phyloP scores from a whole-genome alignment of 2,797 vertebrate genomes.

The Brachyrhaphis roseni region DNA sequence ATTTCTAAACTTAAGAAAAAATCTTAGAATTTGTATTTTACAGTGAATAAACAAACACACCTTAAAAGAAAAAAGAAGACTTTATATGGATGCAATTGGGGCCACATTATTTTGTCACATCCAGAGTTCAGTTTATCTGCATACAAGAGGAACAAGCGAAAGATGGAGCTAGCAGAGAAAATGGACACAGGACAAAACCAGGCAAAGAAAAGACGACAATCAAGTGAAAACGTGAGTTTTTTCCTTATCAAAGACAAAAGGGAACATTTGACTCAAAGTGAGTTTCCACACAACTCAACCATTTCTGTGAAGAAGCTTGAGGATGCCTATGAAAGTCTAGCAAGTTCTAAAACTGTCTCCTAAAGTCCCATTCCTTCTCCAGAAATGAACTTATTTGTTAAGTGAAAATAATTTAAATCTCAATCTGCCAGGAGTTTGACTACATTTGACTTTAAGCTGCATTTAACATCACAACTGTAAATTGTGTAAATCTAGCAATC shows the following conservation, averaged over 20 bases:
- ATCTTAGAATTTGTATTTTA: background rate
- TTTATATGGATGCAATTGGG: background rate
- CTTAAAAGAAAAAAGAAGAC: background rate
- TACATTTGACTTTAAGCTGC: background rate
- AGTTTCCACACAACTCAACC: background rate
- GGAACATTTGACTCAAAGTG: background rate
- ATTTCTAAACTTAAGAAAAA: constrained; percentile 13
- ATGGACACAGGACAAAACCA: constrained; percentile 91
- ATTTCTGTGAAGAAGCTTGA: background rate
- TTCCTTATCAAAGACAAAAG: background rate
- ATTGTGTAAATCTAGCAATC: background rate
- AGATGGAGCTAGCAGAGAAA: constrained; percentile 96
- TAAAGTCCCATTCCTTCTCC: background rate
- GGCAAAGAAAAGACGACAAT: constrained; percentile 94
- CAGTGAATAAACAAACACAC: background rate
- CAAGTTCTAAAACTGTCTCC: background rate
- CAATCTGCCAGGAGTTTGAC: background rate
- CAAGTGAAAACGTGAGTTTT: constrained; percentile 90
- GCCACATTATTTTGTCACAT: constrained; percentile 51
- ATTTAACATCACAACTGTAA: background rate
- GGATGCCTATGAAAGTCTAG: background rate
- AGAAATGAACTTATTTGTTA: background rate
- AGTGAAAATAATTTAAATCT: background rate
- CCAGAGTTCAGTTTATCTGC: constrained; percentile 98
- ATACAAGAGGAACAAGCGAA: constrained; percentile 98